phyloP scores from a whole-genome alignment of 1,140 invertebrate genomes.

The Monochamus saltuarius region DNA sequence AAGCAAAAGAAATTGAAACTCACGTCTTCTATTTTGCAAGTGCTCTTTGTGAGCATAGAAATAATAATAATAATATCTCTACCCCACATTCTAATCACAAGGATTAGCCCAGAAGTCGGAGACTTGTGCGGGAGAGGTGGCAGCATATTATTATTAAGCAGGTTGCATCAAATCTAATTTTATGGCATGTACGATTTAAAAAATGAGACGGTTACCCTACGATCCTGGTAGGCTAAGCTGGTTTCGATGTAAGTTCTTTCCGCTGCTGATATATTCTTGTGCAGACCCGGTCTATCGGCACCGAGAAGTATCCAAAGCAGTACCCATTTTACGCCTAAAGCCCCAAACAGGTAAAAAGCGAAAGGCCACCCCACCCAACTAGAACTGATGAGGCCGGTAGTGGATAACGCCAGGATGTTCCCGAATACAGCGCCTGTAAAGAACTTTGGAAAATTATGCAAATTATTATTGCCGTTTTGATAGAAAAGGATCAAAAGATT shows the following conservation, averaged over 20 bases:
- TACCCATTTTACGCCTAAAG: slow-evolving; percentile 60
- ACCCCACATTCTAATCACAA: no score
- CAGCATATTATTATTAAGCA: not conserved
- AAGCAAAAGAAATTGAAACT: not conserved
- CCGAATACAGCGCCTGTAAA: slow-evolving; percentile 65
- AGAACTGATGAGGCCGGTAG: slow-evolving; percentile 65
- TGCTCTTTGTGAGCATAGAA: no score
- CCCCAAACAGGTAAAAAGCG: slow-evolving; percentile 75
- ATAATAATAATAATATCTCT: not conserved
- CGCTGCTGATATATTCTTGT: slow-evolving; percentile 57
- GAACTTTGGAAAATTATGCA: not conserved
- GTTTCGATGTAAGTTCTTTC: slow-evolving; percentile 65
- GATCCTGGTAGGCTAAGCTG: slow-evolving; percentile 54
- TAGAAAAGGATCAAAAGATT: not conserved
- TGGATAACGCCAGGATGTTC: slow-evolving; percentile 67
- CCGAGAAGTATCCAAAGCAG: slow-evolving; percentile 63
- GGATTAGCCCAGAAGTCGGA: no score
- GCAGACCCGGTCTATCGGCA: slow-evolving; percentile 63
- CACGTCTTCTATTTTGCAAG: no score
- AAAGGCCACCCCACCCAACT: slow-evolving; percentile 71
- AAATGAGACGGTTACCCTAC: slow-evolving; percentile 46
- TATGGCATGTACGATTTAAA: not conserved
- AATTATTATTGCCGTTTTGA: not conserved
- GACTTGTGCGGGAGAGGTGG: no score
- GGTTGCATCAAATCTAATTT: not conserved